Evolutionary conservation across 2,113 vertebrate species (phyloP), one percentile per base, ranked within the genome.

Genomic region (Podarcis raffonei): DNA sequence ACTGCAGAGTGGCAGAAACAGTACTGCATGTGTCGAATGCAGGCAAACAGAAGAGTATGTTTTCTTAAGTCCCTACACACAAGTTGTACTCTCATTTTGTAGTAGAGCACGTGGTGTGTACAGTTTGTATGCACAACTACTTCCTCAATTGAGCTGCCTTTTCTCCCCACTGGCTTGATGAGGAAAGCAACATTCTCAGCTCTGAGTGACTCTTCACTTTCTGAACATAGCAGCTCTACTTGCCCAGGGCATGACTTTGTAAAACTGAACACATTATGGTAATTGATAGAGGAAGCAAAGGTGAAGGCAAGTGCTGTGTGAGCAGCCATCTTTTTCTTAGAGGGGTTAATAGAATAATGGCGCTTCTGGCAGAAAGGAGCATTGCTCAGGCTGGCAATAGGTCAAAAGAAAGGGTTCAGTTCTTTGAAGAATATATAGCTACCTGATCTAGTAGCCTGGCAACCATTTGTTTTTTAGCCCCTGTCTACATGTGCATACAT

Each of bases 181-280:
- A 69, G 90, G 32, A 66, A 68, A 82, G n/a, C 59, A 65, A 72
- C n/a, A 23, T 82, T 76, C 71, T 84, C 77, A 32, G 79, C 74
- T 20, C 77, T 89, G 88, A 72, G 83, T 86, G 86, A 42, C 84
- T 6, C n/a, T 74, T 59, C 68, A 81, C 48, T 85, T 74, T 85
- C 83, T 87, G 53, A 85, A 48, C 68, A 25, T 42, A 53, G 22
- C 53, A 85, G 57, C 48, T 80, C 6, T 22, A 62, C 74, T 76
- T 89, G 87, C 66, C 85, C 69, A 84, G 74, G 84, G 81, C 90
- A 90, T 89, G 32, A 27, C 1, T 89, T 89, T 87, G 89, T 35
- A 86, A 91, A 88, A 23, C 1, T 48, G 80, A 89, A 83, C 83
- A 57, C 88, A 27, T 89, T 87, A 30, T 82, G 92, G 90, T 76